These are phyloP conservation scores for Macrocentrus cingulum DNA, from an alignment of 1,140 invertebrate species.

Conservation along the genomic window DNA sequence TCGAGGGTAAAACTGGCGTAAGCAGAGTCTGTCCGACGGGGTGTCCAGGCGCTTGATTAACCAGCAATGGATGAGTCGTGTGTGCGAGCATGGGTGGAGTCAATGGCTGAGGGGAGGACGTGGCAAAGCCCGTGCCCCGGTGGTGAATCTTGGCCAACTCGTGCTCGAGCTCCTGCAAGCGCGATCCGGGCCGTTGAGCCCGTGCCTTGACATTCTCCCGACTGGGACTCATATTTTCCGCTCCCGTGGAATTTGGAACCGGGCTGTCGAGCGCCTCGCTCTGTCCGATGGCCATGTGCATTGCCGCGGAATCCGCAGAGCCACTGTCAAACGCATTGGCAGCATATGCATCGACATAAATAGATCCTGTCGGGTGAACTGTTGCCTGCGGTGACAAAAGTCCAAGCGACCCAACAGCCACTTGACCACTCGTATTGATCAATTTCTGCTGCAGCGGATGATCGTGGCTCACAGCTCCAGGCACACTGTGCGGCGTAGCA, in stretches of 20 bases:
- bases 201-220: slow-evolving; percentile 49
- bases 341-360: slow-evolving; percentile 18
- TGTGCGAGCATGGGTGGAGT: slow-evolving; percentile 43
- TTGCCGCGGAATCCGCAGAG: slow-evolving; percentile 21
- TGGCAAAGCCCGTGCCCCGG: slow-evolving; percentile 36
- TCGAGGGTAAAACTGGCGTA: slow-evolving; percentile 38
- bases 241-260: slow-evolving; percentile 32
- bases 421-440: slow-evolving; percentile 58
- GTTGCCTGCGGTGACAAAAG: slow-evolving; percentile 59
- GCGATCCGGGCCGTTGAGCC: slow-evolving; percentile 46
- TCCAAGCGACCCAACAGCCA: slow-evolving; percentile 48
- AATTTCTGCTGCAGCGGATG: slow-evolving; percentile 65
- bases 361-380: slow-evolving; percentile 41
- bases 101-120: slow-evolving; percentile 43
- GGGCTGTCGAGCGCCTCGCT: slow-evolving; percentile 45
- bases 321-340: slow-evolving; percentile 6
- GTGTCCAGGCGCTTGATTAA: slow-evolving; percentile 26
- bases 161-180: slow-evolving; percentile 53
- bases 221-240: slow-evolving; percentile 52
- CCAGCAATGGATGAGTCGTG: slow-evolving; percentile 28
- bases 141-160: slow-evolving; percentile 56
- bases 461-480: slow-evolving; percentile 56
- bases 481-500: slow-evolving; percentile 61
- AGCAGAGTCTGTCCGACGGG: slow-evolving; percentile 37
- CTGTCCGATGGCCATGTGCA: no score